Base-by-base conservation (phyloP, 2,797 vertebrate species). In the Parotocinclus haroldoi region DNA sequence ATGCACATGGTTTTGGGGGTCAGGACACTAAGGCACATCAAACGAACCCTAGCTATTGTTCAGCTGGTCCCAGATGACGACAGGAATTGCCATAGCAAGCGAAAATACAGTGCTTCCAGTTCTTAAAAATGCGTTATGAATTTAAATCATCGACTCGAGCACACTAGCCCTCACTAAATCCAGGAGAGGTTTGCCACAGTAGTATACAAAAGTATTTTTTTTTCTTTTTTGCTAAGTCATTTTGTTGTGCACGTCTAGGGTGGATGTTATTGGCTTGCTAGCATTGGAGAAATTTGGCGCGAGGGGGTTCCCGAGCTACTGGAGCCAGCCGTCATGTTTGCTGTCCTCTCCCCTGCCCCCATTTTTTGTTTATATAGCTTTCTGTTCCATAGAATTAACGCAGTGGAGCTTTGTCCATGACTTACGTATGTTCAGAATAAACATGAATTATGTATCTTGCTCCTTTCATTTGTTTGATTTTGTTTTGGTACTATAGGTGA, bases 361-460 rank as follows among this genome's bases (percentile, higher is more conserved):
- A n/a, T n/a, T n/a, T n/a, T 42, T 69, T 62, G 78, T 81, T 81
- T 48, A 74, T 76, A 77, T 77, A 63, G 75, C 76, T 58, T 82
- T 90, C 79, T 79, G 58, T 76, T 78, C 77, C 69, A 66, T 86
- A 90, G 86, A 89, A 87, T 83, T 69, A 78, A 79, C 86, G 73
- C 81, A 85, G 84, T 88, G 85, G 86, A 87, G 82, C 72, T 84
- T 79, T 81, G 83, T 87, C 85, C 81, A 78, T 88, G 86, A 88
- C 87, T n/a, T 88, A 89, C 85, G 87, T 85, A 84, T 79, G 81
- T 89, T 90, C 90, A 91, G 86, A 93, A 93, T 93, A 92, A 93
- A 92, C 86, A 88, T 86, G 82, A 85, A 88, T 86, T 86, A 81
- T 86, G 87, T 79, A 89, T 83, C 85, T 86, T 73, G 17, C 57